These are phyloP conservation scores for Phaethon lepturus DNA, from an alignment of 2,113 vertebrate genomes.

Conservation along the genomic window DNA sequence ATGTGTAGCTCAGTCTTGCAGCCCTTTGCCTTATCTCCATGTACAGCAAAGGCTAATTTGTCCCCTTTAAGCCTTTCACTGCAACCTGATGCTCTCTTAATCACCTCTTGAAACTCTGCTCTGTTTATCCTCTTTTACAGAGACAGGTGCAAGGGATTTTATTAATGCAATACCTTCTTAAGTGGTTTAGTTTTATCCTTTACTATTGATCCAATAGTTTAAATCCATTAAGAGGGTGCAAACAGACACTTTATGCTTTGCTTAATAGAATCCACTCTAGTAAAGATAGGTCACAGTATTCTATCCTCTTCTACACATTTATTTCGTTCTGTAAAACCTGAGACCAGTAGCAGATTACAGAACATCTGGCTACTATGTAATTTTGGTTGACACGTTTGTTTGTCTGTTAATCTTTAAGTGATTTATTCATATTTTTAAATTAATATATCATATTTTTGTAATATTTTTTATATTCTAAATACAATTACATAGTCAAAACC, in stretches of 20 bases:
- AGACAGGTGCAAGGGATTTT: conserved; percentile 55
- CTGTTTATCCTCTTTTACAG: conserved; percentile 59
- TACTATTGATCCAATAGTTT: conserved; percentile 58
- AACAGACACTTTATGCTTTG: conserved; percentile 21
- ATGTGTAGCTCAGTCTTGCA: not conserved
- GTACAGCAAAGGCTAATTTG: conserved; percentile 54
- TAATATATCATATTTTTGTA: not conserved
- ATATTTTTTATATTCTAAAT: not conserved
- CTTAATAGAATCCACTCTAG: not conserved
- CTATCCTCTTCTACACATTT: not conserved
- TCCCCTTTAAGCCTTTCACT: conserved; percentile 41
- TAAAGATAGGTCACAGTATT: not conserved
- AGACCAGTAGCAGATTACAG: not conserved
- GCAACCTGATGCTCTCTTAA: conserved; percentile 62
- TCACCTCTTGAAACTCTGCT: conserved; percentile 43
- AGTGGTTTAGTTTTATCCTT: conserved; percentile 62
- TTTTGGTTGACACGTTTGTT: not conserved
- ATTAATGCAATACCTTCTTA: conserved; percentile 54
- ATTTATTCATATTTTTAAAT: not conserved
- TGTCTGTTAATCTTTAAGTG: not conserved
- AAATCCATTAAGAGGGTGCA: conserved; percentile 37
- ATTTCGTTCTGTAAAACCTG: not conserved
- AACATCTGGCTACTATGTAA: not conserved
- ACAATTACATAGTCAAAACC: not conserved
- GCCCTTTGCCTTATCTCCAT: conserved; percentile 47